Percentiles rank a stretch among this genome's conserved stretches.
These are phyloP conservation scores for Brachionus rotundiformis DNA, from an alignment of 1,140 invertebrate genomes.

Conservation along the genomic window DNA sequence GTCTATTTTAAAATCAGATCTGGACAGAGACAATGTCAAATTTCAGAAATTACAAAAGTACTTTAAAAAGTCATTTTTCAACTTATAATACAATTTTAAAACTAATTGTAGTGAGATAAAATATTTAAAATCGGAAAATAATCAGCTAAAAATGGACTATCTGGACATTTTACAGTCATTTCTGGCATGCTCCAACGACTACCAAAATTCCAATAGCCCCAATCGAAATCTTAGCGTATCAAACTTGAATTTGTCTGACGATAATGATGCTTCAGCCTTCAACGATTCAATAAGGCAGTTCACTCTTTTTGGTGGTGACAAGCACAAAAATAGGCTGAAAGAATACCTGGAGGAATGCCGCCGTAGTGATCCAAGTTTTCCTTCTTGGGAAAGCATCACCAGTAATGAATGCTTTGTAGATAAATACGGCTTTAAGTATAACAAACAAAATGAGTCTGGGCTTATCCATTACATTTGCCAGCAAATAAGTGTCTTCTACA, in stretches of 20 bases:
- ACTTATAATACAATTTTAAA: background rate
- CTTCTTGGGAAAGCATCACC: slow-evolving; percentile 65
- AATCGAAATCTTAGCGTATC: background rate
- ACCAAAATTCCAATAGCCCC: slow-evolving; percentile 59
- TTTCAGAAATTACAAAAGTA: slow-evolving; percentile 47
- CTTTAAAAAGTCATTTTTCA: slow-evolving; percentile 4
- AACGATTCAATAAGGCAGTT: slow-evolving; percentile 62
- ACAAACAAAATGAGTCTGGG: slow-evolving; percentile 62
- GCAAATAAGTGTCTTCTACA: slow-evolving; percentile 65
- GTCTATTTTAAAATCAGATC: background rate
- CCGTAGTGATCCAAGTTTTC: slow-evolving; percentile 65
- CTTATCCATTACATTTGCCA: slow-evolving; percentile 67
- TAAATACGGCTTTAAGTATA: slow-evolving; percentile 66
- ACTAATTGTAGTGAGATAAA: slow-evolving; percentile 57
- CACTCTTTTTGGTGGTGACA: slow-evolving; percentile 66
- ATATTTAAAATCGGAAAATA: slow-evolving; percentile 62
- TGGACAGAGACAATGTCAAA: slow-evolving; percentile 28
- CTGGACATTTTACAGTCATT: slow-evolving; percentile 67
- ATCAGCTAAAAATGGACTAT: slow-evolving; percentile 67
- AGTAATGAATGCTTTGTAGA: slow-evolving; percentile 65
- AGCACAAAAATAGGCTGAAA: slow-evolving; percentile 66
- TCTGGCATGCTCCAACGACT: slow-evolving; percentile 64
- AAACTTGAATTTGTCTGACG: slow-evolving; percentile 39
- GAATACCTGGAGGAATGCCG: slow-evolving; percentile 65
- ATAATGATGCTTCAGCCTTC: background rate